phyloP scores from a whole-genome alignment of 2,888 invertebrate genomes.

The Lasioglossum oenotherae region DNA sequence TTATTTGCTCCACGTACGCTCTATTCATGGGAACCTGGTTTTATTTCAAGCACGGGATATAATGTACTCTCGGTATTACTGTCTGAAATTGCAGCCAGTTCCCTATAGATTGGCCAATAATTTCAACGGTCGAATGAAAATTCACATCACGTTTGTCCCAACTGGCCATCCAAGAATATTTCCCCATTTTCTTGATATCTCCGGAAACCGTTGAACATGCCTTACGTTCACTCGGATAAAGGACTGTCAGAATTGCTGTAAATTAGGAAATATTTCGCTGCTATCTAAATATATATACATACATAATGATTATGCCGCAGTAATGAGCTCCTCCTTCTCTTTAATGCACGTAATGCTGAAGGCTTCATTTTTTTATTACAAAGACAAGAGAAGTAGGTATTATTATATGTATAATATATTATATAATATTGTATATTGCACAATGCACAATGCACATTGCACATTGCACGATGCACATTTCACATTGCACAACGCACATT shows the following conservation, averaged over 20 bases:
- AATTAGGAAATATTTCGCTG: background rate
- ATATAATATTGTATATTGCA: too few species aligned
- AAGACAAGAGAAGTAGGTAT: too few species aligned
- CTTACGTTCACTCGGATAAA: background rate
- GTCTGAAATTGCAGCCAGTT: slow-evolving; percentile 27
- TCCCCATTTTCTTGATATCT: slow-evolving; percentile 15
- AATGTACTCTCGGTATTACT: slow-evolving; percentile 46
- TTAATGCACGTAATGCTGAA: too few species aligned
- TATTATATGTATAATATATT: too few species aligned
- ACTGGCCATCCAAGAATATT: slow-evolving; percentile 29
- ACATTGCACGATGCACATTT: too few species aligned
- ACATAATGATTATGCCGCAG: too few species aligned
- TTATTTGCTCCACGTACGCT: slow-evolving; percentile 21
- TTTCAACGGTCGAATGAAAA: slow-evolving; percentile 36
- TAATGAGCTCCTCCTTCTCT: too few species aligned
- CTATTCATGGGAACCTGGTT: slow-evolving; percentile 29
- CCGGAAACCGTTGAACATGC: background rate
- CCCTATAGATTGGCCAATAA: slow-evolving; percentile 42
- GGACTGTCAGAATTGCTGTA: background rate
- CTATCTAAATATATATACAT: background rate
- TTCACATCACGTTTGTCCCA: slow-evolving; percentile 43
- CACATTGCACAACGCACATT: too few species aligned
- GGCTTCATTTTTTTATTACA: too few species aligned
- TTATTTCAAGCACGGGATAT: slow-evolving; percentile 38
- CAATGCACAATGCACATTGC: too few species aligned